These are phyloP conservation scores for Neoascia interrupta DNA, from an alignment of 2,888 invertebrate species.

Conservation along the genomic window DNA sequence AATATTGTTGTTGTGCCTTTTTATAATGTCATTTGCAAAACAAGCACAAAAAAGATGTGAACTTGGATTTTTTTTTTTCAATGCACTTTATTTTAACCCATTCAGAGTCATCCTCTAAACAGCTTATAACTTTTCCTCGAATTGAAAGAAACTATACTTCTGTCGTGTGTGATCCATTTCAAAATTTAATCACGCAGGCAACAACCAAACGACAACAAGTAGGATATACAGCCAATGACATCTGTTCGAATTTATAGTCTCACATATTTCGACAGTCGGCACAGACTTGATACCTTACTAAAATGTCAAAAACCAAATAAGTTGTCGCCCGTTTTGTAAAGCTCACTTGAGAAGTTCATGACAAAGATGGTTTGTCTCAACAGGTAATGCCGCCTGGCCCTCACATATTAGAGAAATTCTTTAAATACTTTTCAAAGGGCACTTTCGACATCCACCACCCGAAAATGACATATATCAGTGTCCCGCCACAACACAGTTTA, in stretches of 20 bases:
- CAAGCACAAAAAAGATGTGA: too few relatives aligned
- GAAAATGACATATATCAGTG: slow-evolving; percentile 51
- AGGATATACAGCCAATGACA: slow-evolving; percentile 58
- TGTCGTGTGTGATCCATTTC: too few relatives aligned
- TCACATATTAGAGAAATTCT: slow-evolving; percentile 14
- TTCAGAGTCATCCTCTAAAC: too few relatives aligned
- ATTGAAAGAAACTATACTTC: too few relatives aligned
- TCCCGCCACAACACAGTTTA: background rate
- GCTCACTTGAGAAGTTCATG: slow-evolving; percentile 30
- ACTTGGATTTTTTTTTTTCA: too few relatives aligned
- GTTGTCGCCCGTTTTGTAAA: slow-evolving; percentile 4
- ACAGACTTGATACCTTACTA: slow-evolving; percentile 38
- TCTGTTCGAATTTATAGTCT: slow-evolving; percentile 65
- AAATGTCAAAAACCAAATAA: slow-evolving; percentile 47
- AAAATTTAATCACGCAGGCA: too few relatives aligned
- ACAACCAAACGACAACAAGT: too few relatives aligned
- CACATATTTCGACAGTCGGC: slow-evolving; percentile 33
- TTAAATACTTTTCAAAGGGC: slow-evolving; percentile 39
- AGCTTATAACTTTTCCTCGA: too few relatives aligned
- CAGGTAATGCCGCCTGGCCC: slow-evolving; percentile 33
- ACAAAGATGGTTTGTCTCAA: slow-evolving; percentile 24
- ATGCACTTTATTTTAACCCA: too few relatives aligned
- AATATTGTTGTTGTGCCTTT: too few relatives aligned
- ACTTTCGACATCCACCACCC: slow-evolving; percentile 56
- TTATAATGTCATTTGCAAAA: too few relatives aligned